Base-by-base conservation (phyloP, 2,888 invertebrate genomes). In the Nemotelus nigrinus region DNA sequence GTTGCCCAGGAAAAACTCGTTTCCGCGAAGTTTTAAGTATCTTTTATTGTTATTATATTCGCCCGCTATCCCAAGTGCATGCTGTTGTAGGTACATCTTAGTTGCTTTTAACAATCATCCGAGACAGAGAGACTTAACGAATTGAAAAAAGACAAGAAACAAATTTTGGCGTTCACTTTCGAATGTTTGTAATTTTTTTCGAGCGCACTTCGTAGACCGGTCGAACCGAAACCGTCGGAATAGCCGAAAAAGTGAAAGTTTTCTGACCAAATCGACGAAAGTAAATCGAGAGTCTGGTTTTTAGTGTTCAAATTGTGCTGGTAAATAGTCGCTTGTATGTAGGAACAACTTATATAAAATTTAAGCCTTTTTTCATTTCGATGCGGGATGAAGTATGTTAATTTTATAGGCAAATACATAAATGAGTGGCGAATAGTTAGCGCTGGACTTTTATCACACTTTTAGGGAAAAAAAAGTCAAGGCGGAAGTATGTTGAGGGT, bases 171-270 rank as follows among this genome's bases (percentile, higher is more conserved):
- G 67, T 65, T 70, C 70, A 70, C 72, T 71, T 77, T 71, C 64
- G 71, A 71, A 64, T 58, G 64, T 64, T 45, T 71, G 39, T 71
- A 70, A 71, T 63, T 76, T 57, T 53, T 60, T 63, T 25, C 41
- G 43, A 63, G 57, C 57, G 25, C 10, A 25, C 25, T 10, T 57
- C n/a, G 57, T 57, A 25, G 5, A 57, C 7, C 10, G 63, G 63
- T 4, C 48, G 50, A 6, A 45, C 48, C 50, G 25, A 25, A 55
- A 10, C 10, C 6, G 55, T 44, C 53, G 47, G 8, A 43, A 78
- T 57, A 60, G 75, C 78, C 78, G 75, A 80, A 78, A 78, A 80
- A 80, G 80, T 80, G 80, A 80, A 80, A 80, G 80, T 78, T 25
- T 60, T 74, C 63, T 80, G 78, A 70, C 76, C 80, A 80, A 80